Percentiles rank a stretch among this genome's conserved stretches.
Evolutionary conservation across 2,113 vertebrate genomes (phyloP).

Genomic region (Barbus barbus): DNA sequence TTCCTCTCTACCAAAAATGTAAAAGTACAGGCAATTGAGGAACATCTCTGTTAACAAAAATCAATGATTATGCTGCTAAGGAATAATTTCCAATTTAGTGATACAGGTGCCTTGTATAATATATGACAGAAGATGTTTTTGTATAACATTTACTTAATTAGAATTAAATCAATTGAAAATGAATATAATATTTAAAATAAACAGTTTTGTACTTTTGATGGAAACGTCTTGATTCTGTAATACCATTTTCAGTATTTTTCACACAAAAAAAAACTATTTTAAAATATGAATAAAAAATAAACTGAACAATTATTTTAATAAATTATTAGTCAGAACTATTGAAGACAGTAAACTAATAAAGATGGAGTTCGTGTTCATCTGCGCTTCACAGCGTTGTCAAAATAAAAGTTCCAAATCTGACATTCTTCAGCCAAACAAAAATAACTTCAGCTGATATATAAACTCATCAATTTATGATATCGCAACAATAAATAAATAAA

Average conservation of each 20-base stretch:
- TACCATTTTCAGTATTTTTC: too few species aligned
- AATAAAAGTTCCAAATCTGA: too few species aligned
- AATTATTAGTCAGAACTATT: neutral
- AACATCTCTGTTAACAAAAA: neutral
- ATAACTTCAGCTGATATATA: too few species aligned
- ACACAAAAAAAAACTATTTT: too few species aligned
- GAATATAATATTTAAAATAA: neutral
- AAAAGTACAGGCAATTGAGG: slow-evolving; percentile 25
- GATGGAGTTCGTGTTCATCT: too few species aligned
- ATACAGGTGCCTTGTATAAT: slow-evolving; percentile 49
- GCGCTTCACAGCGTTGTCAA: too few species aligned
- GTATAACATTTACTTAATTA: neutral
- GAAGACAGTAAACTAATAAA: too few species aligned
- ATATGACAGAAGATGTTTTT: neutral
- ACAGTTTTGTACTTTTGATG: neutral
- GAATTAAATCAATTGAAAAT: neutral
- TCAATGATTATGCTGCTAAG: neutral
- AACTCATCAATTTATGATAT: too few species aligned
- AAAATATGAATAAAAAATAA: neutral
- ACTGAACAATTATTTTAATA: neutral
- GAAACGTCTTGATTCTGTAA: neutral
- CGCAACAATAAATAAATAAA: too few species aligned
- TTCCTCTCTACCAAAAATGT: neutral
- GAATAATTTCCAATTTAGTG: neutral
- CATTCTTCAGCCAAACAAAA: too few species aligned